Conservation (phyloP, 2,797 vertebrate species). For the Nannoperca australis region DNA sequence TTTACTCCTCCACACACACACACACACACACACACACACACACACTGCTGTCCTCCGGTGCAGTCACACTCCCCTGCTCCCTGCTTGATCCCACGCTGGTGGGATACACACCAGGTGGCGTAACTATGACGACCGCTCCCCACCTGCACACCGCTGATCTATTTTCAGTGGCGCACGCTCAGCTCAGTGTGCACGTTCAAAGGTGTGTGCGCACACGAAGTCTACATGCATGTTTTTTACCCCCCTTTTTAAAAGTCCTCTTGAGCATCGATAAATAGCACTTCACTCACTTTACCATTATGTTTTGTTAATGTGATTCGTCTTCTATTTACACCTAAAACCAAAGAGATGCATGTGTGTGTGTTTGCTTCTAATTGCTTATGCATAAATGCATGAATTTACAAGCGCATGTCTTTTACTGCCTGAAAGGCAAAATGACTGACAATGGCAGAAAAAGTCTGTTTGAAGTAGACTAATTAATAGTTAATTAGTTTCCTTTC, state of each 20-base stretch:
- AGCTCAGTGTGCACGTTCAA: constrained; percentile 6
- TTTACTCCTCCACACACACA: constrained; percentile 51
- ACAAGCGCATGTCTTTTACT: constrained; percentile 57
- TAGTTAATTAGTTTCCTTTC: constrained; percentile 84
- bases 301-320: constrained; percentile 33
- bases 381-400: constrained; percentile 73
- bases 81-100: constrained; percentile 65
- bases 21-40: constrained; percentile 14
- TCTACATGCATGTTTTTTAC: constrained; percentile 8
- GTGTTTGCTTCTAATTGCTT: constrained; percentile 62
- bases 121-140: constrained; percentile 78
- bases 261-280: constrained; percentile 23
- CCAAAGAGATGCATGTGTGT: constrained; percentile 38
- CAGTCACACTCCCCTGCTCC: constrained; percentile 51
- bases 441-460: constrained; percentile 77
- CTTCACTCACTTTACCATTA: constrained; percentile 38
- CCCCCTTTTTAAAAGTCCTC: constrained; percentile 11
- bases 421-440: constrained; percentile 76
- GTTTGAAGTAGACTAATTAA: constrained; percentile 85
- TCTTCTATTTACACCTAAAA: constrained; percentile 47
- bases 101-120: constrained; percentile 65
- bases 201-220: constrained; percentile 16
- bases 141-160: constrained; percentile 48
- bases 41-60: constrained; percentile 42
- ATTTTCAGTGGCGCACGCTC: constrained; percentile 34